Base-by-base conservation (phyloP, 2,888 invertebrate genomes). In the Osmoderma eremita region DNA sequence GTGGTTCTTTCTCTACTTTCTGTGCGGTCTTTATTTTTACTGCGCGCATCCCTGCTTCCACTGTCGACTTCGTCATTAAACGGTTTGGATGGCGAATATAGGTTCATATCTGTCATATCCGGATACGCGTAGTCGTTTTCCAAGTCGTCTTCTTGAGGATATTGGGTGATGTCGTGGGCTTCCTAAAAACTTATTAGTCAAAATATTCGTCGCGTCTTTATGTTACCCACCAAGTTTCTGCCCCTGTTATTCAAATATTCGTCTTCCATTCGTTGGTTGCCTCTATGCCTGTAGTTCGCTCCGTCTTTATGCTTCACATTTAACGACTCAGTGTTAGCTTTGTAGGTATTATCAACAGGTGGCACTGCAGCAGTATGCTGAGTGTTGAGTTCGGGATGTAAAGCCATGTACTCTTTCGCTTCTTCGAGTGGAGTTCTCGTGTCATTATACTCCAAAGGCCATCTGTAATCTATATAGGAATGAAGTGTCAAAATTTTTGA, bases 251-350 rank as follows among this genome's bases (percentile, higher is more conserved):
- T 58, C 36, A 66, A 24, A 41, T 58, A 66, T 20, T 67, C 67
- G 3, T 61, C 22, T 15, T 63, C 63, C 3, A 58, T 17, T n/a
- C 51, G 41, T 13, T 67, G 71, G 17, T 18, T 63, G 13, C 20
- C 67, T 72, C 80, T 82, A 63, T 82, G 81, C 38, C 81, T 72
- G 70, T 82, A 82, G 73, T 73, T 79, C 0, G 75, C 72, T 8
- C 70, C 70, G 36, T 73, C 72, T 67, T 73, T 72, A 22, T 72
- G 72, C 68, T 74, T 74, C 5, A 68, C 39, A 48, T 66, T 69
- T 48, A 38, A 18, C n/a, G 45, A 8, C 10, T 61, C 51, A 39
- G 61, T 48, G 10, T 49, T 53, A 5, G 53, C 39, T 38, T 54
- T 64, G 48, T 63, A 58, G 1, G 56, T 36, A n/a, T 61, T 20